Evolutionary conservation across 2,888 invertebrate species (phyloP).

Genomic region (Zootermopsis nevadensis): DNA sequence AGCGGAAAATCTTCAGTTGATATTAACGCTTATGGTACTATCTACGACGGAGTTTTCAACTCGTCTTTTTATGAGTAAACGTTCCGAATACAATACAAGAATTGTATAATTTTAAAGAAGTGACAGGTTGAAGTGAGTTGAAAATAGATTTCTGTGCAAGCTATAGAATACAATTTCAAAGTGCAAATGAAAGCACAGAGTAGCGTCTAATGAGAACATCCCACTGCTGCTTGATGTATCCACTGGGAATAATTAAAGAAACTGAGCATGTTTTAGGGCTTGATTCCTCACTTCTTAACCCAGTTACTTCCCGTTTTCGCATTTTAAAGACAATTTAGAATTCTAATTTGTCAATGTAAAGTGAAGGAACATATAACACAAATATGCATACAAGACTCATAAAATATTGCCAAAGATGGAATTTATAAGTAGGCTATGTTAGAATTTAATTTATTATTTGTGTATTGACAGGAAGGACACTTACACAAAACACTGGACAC

Average conservation of each 20-base stretch:
- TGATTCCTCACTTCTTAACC: background rate
- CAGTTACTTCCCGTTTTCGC: background rate
- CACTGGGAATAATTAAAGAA: background rate
- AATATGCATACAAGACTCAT: no score
- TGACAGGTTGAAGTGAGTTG: no score
- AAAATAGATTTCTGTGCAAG: background rate
- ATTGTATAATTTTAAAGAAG: background rate
- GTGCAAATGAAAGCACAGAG: background rate
- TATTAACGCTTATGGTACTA: no score
- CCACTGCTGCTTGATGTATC: background rate
- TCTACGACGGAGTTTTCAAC: no score
- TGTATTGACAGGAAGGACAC: no score
- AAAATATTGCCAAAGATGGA: no score
- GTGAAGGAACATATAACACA: background rate
- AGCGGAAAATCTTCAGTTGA: no score
- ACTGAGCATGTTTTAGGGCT: background rate
- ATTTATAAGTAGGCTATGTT: no score
- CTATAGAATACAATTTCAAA: background rate
- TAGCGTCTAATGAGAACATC: background rate
- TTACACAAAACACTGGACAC: no score
- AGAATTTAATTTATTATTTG: no score
- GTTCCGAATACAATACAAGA: no score
- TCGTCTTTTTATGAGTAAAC: no score
- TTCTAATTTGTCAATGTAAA: conserved; percentile 2
- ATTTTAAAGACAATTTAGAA: background rate